Conservation (phyloP, 1,140 invertebrate species). For the Lineus longissimus region DNA sequence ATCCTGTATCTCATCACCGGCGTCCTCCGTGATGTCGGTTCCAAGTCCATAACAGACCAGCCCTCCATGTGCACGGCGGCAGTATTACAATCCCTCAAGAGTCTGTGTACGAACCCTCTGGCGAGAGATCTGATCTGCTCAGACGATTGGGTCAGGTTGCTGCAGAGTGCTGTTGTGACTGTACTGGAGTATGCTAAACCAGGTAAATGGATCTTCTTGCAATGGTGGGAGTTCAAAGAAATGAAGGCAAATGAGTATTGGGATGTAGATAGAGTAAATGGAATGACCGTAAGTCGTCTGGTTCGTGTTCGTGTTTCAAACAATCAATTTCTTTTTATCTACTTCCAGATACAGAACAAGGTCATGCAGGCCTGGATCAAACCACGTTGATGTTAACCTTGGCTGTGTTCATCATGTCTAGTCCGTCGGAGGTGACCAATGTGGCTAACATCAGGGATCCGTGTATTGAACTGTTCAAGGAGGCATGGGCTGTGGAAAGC, state of each 20-base stretch:
- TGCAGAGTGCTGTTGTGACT: constrained; percentile 82
- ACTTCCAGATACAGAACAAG: constrained; percentile 63
- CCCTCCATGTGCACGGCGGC: constrained; percentile 61
- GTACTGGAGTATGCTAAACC: constrained; percentile 86
- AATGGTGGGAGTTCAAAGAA: too few relatives aligned
- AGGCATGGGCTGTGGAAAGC: constrained; percentile 75
- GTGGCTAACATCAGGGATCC: constrained; percentile 83
- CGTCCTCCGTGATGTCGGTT: constrained; percentile 73
- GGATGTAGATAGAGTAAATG: too few relatives aligned
- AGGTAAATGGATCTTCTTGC: too few relatives aligned
- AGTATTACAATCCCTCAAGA: constrained; percentile 68
- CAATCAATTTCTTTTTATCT: constrained; percentile 7
- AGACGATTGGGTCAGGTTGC: constrained; percentile 70
- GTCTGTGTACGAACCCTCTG: constrained; percentile 65
- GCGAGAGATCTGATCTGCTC: constrained; percentile 61
- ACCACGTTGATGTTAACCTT: constrained; percentile 77
- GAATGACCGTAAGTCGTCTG: too few relatives aligned
- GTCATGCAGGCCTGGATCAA: constrained; percentile 67
- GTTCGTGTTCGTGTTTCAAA: too few relatives aligned
- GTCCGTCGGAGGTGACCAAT: constrained; percentile 69
- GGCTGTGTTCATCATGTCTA: constrained; percentile 79
- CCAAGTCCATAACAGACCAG: constrained; percentile 55
- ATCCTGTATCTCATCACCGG: constrained; percentile 87
- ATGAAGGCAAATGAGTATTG: too few relatives aligned
- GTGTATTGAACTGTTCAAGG: constrained; percentile 87